Evolutionary conservation across 2,113 vertebrate species (phyloP).

Genomic region (Rhinichthys klamathensis): DNA sequence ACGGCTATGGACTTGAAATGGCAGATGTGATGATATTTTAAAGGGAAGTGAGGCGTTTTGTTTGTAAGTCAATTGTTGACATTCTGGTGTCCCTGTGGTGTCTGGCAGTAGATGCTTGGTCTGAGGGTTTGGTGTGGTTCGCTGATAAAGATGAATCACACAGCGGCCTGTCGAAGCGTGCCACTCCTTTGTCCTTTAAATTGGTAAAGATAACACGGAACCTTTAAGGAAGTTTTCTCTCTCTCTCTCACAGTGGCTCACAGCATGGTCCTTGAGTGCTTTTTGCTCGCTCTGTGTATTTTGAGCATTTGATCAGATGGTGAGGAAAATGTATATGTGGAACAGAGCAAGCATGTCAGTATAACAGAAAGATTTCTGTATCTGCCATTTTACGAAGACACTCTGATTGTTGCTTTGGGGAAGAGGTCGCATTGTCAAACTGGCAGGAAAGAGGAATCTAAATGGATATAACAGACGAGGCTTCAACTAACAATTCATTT

Average conservation of each 20-base stretch:
- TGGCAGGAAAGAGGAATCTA: not conserved
- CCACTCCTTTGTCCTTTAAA: slow-evolving; percentile 44
- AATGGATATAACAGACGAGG: not conserved
- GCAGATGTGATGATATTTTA: slow-evolving; percentile 46
- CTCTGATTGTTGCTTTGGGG: slow-evolving; percentile 10
- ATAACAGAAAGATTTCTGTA: not conserved
- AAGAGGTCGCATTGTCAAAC: slow-evolving; percentile 13
- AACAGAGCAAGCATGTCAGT: not conserved
- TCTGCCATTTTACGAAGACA: slow-evolving; percentile 11
- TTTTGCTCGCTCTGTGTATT: not conserved
- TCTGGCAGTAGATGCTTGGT: slow-evolving; percentile 15
- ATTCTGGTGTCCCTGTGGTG: slow-evolving; percentile 44
- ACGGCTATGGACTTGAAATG: slow-evolving; percentile 28
- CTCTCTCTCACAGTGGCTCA: not conserved
- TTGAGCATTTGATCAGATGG: slow-evolving; percentile 20
- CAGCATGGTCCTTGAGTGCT: slow-evolving; percentile 11
- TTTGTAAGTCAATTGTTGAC: slow-evolving; percentile 52
- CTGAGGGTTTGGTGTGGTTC: slow-evolving; percentile 41
- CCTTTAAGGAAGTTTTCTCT: slow-evolving; percentile 31
- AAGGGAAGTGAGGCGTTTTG: slow-evolving; percentile 36
- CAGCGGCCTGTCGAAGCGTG: slow-evolving; percentile 21
- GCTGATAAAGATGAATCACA: slow-evolving; percentile 55
- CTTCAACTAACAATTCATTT: slow-evolving; percentile 2
- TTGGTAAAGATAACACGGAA: slow-evolving; percentile 48
- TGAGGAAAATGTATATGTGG: slow-evolving; percentile 9